phyloP scores from a whole-genome alignment of 92 coral and sea anemone genomes.

The Epizoanthus ramosus region DNA sequence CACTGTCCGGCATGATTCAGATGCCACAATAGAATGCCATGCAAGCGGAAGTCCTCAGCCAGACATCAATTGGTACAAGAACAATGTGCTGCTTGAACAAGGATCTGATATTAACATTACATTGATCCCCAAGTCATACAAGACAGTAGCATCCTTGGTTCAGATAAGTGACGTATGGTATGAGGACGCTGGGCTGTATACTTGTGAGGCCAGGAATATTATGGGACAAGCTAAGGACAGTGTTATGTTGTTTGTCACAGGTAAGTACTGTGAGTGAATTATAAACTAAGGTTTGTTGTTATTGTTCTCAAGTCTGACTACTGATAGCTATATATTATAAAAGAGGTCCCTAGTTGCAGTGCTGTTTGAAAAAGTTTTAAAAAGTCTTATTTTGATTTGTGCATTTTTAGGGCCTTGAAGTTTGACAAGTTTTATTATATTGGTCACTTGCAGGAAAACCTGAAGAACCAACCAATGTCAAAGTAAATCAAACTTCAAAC shows the following conservation, averaged over 20 bases:
- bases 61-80: constrained; percentile 64
- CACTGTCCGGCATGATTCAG: constrained; percentile 42
- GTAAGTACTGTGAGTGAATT: constrained; percentile 16
- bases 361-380: no score
- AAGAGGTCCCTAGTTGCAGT: no score
- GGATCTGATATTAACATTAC: constrained; percentile 6
- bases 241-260: constrained; percentile 54
- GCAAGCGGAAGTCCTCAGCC: constrained; percentile 50
- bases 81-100: constrained; percentile 17
- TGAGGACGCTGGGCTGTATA: constrained; percentile 53
- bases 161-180: constrained; percentile 42
- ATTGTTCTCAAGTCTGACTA: no score
- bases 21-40: constrained; percentile 41
- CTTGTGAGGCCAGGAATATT: constrained; percentile 56
- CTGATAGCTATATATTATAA: background rate
- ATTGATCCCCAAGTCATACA: constrained; percentile 7
- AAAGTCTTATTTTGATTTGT: no score
- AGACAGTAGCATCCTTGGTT: constrained; percentile 42
- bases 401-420: no score
- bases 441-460: constrained; percentile 69
- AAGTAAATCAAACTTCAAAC: constrained; percentile 56
- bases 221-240: constrained; percentile 51
- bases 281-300: background rate
- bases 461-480: constrained; percentile 62
- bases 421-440: background rate